Evolutionary conservation across 1,140 invertebrate genomes (phyloP).

Genomic region (Sycophaga agraensis): DNA sequence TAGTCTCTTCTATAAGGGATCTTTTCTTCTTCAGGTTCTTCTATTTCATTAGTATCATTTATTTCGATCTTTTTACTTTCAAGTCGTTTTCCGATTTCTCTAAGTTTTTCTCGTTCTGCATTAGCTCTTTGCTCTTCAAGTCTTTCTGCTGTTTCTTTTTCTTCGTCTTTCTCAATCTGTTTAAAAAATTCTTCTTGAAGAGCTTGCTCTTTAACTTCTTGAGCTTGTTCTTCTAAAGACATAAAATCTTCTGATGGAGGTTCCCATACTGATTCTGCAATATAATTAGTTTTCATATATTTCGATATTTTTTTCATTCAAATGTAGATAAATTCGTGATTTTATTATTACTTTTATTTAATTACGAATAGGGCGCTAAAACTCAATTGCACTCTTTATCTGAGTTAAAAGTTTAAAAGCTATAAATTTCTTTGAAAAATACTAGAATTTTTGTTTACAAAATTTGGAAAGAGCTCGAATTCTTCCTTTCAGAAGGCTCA

Average conservation of each 20-base stretch:
- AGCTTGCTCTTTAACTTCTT: slow-evolving; percentile 47
- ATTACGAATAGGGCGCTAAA: too few relatives aligned
- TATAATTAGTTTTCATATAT: slow-evolving; percentile 7
- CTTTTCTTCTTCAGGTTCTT: slow-evolving; percentile 51
- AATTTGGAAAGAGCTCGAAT: too few relatives aligned
- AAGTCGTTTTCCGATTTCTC: slow-evolving; percentile 53
- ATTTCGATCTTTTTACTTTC: slow-evolving; percentile 43
- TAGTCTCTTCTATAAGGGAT: slow-evolving; percentile 55
- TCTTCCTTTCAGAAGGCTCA: too few relatives aligned
- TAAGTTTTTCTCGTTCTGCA: slow-evolving; percentile 50
- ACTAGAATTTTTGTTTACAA: too few relatives aligned
- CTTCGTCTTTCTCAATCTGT: slow-evolving; percentile 58
- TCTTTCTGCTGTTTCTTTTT: slow-evolving; percentile 43
- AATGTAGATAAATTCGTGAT: too few relatives aligned
- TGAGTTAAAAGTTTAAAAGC: too few relatives aligned
- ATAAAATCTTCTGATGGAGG: slow-evolving; percentile 67
- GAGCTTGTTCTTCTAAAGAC: slow-evolving; percentile 64
- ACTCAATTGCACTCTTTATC: too few relatives aligned
- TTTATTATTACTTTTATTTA: too few relatives aligned
- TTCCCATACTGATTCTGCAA: slow-evolving; percentile 66
- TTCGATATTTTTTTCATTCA: slow-evolving; percentile 26
- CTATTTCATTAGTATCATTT: slow-evolving; percentile 30
- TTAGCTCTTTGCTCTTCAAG: slow-evolving; percentile 55
- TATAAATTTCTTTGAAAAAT: too few relatives aligned
- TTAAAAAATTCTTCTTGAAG: slow-evolving; percentile 58